These are phyloP conservation scores for Epirrhoe alternata DNA, from an alignment of 2,888 invertebrate genomes.

Conservation along the genomic window DNA sequence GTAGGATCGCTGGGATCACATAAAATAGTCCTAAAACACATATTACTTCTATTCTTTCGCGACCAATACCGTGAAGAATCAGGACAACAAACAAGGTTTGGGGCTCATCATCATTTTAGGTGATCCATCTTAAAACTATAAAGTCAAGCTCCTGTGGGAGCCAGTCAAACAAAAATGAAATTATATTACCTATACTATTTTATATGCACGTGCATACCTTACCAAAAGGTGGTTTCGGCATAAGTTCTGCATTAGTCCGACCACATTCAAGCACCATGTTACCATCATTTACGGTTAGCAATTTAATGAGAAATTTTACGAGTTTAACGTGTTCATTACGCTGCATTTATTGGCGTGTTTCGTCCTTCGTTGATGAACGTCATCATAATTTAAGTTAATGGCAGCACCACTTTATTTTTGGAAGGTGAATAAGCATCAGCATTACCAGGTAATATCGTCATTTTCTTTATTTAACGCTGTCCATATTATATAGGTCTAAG, in stretches of 20 bases:
- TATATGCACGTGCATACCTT: background rate
- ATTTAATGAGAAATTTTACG: constrained; percentile 48
- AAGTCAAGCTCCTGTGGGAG: no score
- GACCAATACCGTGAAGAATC: no score
- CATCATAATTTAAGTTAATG: constrained; percentile 58
- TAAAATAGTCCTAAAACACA: no score
- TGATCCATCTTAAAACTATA: no score
- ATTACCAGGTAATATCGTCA: constrained; percentile 36
- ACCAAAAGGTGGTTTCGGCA: background rate
- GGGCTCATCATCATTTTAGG: no score
- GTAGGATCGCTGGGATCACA: no score
- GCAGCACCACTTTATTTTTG: constrained; percentile 48
- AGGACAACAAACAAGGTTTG: no score
- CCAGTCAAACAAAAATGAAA: no score
- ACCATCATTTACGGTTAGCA: constrained; percentile 40
- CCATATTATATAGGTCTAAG: constrained; percentile 41
- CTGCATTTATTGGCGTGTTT: constrained; percentile 44
- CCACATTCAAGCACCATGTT: constrained; percentile 13
- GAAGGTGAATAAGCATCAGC: constrained; percentile 49
- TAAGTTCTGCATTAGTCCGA: background rate
- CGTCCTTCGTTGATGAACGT: constrained; percentile 46
- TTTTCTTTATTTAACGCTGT: constrained; percentile 25
- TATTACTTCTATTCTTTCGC: no score
- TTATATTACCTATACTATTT: background rate
- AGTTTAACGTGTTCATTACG: constrained; percentile 50